A percentile compares a stretch with the other conserved stretches of the same genome.
Evolutionary conservation across 2,113 vertebrate species (phyloP).

Genomic region (Natator depressus): DNA sequence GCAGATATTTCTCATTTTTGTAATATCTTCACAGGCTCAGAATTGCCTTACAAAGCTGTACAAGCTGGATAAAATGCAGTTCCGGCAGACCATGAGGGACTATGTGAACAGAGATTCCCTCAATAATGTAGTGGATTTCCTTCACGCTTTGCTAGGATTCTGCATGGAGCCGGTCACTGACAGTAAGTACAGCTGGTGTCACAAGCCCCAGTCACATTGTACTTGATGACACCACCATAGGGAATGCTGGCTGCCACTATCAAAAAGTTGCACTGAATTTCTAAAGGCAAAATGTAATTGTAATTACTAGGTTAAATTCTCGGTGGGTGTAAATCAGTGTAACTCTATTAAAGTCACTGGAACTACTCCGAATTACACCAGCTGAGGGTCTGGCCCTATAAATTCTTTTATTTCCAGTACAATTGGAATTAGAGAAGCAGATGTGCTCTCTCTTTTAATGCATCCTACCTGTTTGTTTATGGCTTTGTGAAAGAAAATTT

Average conservation of each 20-base stretch:
- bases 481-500: not conserved
- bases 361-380: not conserved
- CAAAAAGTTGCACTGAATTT: not conserved
- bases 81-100: conserved; percentile 96
- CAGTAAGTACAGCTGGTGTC: conserved; percentile 85
- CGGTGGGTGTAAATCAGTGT: accelerated
- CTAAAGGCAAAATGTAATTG: not conserved
- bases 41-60: conserved; percentile 96
- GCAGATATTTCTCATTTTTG: conserved; percentile 51
- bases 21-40: conserved; percentile 87
- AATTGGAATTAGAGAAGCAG: not conserved
- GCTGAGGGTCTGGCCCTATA: not conserved
- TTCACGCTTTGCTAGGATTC: conserved; percentile 98
- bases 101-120: conserved; percentile 99
- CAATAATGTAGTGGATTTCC: conserved; percentile 99
- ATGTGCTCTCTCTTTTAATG: not conserved
- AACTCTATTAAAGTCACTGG: not conserved
- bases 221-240: not conserved
- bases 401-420: not conserved
- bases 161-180: conserved; percentile 99
- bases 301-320: not conserved
- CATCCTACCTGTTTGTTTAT: not conserved
- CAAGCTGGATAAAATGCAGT: conserved; percentile 97
- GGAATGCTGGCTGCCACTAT: not conserved
- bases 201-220: not conserved